A percentile compares a stretch with the other conserved stretches of the same genome.
Conservation (phyloP, 1,140 invertebrate genomes). For the Brachionus sp. region DNA sequence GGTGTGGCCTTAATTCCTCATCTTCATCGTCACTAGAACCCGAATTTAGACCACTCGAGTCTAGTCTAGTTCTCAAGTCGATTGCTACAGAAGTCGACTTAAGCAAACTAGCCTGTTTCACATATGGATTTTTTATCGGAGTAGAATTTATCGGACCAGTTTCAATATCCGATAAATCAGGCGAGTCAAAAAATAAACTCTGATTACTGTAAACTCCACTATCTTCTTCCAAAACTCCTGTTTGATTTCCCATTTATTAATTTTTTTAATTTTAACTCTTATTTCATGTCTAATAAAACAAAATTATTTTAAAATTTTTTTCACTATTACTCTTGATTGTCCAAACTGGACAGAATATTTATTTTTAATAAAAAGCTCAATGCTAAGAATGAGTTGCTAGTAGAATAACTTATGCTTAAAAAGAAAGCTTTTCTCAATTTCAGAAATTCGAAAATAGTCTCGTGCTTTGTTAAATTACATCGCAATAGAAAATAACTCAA, state of each 20-base stretch:
- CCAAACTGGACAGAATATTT: background rate
- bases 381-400: background rate
- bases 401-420: background rate
- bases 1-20: background rate
- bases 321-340: background rate
- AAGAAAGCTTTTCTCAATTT: background rate
- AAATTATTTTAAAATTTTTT: background rate
- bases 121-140: background rate
- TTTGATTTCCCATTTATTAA: conserved; percentile 1
- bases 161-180: background rate
- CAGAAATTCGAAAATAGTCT: background rate
- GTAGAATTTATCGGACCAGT: background rate
- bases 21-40: background rate
- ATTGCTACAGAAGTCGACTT: background rate
- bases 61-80: background rate
- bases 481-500: background rate
- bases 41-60: background rate
- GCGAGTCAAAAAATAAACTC: background rate
- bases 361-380: background rate
- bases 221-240: background rate
- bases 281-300: background rate
- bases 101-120: background rate
- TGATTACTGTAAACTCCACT: background rate
- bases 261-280: background rate
- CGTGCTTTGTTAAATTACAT: background rate